Evolutionary conservation across 1,140 invertebrate genomes (phyloP), one percentile per base, ranked within the genome.

Genomic region (Lerema accius): DNA sequence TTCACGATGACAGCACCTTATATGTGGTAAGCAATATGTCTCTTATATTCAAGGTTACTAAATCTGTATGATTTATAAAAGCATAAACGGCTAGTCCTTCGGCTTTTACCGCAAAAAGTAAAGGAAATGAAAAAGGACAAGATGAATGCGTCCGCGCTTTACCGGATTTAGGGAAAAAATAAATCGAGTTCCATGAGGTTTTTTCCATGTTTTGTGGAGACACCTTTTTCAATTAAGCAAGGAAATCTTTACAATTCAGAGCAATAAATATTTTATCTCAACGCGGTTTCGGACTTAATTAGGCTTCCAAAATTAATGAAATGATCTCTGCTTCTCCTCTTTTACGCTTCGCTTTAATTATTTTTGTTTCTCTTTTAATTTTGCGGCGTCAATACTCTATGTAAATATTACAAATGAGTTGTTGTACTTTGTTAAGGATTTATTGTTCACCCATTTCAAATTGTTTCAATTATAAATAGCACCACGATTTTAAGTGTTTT

Each of bases 71-170:
- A 72, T 75, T 75, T 71, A 75, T 71, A 69, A 26, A 65, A 23
- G 46, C 58, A 68, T 65, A 72, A 67, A 63, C 28, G 16, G 55
- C 39, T 43, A 58, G 48, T 37, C 48, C 42, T 40, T 53, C 15
- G 61, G 61, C 58, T 66, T 55, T 62, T 48, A 50, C 53, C 56
- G 51, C 45, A 71, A 76, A 71, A 67, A 69, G 65, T 69, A 73
- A 66, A 73, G 59, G 63, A 63, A 73, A 76, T 67, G 67, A 65
- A 73, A 73, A 71, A 69, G 64, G 42, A n/a, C 53, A 69, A 71
- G 66, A 77, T 63, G 63, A 77, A 73, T 73, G 71, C 51, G 70
- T 39, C 49, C 68, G 58, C 37, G 63, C 45, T 64, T 69, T 58
- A 63, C 60, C 43, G 65, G 55, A 62, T 72, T 62, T 60, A 55